phyloP scores from a whole-genome alignment of 2,113 vertebrate species.

The Candoia aspera region DNA sequence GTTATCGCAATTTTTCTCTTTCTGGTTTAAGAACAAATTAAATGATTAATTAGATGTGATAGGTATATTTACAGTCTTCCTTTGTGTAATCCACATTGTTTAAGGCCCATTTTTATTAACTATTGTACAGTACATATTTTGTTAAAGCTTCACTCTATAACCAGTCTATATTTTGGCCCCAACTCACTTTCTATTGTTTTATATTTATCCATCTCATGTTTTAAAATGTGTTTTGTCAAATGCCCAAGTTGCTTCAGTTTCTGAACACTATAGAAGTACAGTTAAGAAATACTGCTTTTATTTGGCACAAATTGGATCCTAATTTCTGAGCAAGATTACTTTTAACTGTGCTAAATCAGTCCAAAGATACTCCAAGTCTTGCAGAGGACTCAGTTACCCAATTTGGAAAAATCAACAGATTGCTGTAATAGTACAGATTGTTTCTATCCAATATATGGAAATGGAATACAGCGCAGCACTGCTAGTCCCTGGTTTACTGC shows the following conservation, averaged over 20 bases:
- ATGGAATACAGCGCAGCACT: conserved; percentile 21
- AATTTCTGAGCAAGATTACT: neutral
- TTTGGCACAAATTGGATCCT: neutral
- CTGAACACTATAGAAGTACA: neutral
- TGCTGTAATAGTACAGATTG: conserved; percentile 10
- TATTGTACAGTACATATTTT: neutral
- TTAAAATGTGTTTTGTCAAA: neutral
- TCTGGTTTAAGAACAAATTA: neutral
- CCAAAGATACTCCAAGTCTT: neutral
- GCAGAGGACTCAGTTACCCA: neutral
- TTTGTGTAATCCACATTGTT: neutral
- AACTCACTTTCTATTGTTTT: neutral
- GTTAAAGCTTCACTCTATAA: neutral
- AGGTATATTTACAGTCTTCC: neutral
- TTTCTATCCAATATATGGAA: conserved; percentile 22
- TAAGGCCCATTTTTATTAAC: neutral
- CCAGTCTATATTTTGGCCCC: neutral
- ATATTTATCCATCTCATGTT: neutral
- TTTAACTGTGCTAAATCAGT: neutral
- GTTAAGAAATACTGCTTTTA: neutral
- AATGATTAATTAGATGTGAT: neutral
- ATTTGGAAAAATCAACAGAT: neutral
- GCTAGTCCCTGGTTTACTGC: neutral
- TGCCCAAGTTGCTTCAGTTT: neutral
- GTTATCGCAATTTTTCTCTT: neutral